These are phyloP conservation scores for Aphrocallistes beatrix DNA, from an alignment of 37 sponge, comb jelly and placozoan species.

Conservation along the genomic window DNA sequence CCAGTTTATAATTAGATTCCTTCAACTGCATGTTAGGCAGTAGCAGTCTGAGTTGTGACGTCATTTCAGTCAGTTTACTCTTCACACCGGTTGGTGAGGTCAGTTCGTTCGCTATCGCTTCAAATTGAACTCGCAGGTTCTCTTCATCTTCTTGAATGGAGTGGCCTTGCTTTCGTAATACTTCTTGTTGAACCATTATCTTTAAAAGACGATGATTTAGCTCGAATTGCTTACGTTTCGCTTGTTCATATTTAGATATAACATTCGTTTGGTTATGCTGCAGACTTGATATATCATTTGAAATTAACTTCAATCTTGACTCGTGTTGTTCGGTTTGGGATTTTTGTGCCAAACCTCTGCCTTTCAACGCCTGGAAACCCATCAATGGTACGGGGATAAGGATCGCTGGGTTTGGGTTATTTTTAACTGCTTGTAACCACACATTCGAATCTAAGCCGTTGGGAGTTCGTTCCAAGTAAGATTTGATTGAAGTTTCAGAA, in stretches of 20 bases:
- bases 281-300: constrained; percentile 33
- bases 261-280: constrained; percentile 36
- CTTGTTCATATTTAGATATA: constrained; percentile 53
- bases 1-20: neutral
- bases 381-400: constrained; percentile 24
- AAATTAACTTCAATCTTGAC: constrained; percentile 53
- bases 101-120: constrained; percentile 27
- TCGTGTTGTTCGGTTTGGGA: constrained; percentile 63
- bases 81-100: constrained; percentile 10
- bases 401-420: constrained; percentile 72
- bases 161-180: constrained; percentile 69
- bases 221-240: constrained; percentile 30
- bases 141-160: constrained; percentile 89
- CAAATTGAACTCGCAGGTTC: constrained; percentile 53
- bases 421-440: constrained; percentile 71
- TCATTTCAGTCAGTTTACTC: neutral
- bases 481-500: neutral
- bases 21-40: neutral
- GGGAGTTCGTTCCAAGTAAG: neutral
- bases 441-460: constrained; percentile 24
- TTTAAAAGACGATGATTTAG: constrained; percentile 25
- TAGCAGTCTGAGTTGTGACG: neutral
- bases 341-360: constrained; percentile 68
- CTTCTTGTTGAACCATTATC: constrained; percentile 91
- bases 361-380: constrained; percentile 56